Base-by-base conservation (phyloP, 1,140 invertebrate species). In the Amphibalanus amphitrite region DNA sequence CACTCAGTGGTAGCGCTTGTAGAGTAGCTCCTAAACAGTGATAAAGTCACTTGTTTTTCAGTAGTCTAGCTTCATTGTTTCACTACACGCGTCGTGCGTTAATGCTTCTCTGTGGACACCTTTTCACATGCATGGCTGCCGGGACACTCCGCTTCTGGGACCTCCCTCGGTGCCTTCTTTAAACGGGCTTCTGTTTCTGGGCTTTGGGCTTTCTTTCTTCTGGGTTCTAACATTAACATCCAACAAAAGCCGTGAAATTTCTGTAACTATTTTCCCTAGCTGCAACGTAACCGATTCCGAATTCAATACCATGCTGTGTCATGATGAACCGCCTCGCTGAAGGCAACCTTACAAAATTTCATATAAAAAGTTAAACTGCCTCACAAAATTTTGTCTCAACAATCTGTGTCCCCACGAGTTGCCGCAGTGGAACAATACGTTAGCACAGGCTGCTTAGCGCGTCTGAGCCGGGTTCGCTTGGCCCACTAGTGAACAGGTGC, bases 71-170 rank as follows among this genome's bases (percentile, higher is more conserved):
- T n/a, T n/a, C n/a, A 59, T 20, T 20, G 47, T 59, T 23, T 59
- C 47, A 59, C 47, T 23, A 59, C 47, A 59, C 47, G 17, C 47
- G 47, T 59, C 47, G 23, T 59, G 47, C 23, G 13, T 20, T 59
- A 13, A 20, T 59, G 47, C 47, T 59, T 59, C 33, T 59, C 20
- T 59, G 47, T 59, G 47, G 47, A 23, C 47, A 1, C 10, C 47
- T 23, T n/a, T 3, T 59, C 6, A 59, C 47, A 17, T 59, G 47
- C 47, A 59, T 59, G 47, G 47, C 47, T 59, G 47, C 47, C 23
- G 47, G 47, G 47, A 59, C 71, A 74, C 71, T 71, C 72, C 71
- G 28, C 70, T 40, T 65, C 70, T 33, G n/a, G n/a, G n/a, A n/a
- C n/a, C 26, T 47, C n/a, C 25, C 26, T 0, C 30, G 68, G 68